Evolutionary conservation across 2,113 vertebrate species (phyloP).

Genomic region (Excalfactoria chinensis): DNA sequence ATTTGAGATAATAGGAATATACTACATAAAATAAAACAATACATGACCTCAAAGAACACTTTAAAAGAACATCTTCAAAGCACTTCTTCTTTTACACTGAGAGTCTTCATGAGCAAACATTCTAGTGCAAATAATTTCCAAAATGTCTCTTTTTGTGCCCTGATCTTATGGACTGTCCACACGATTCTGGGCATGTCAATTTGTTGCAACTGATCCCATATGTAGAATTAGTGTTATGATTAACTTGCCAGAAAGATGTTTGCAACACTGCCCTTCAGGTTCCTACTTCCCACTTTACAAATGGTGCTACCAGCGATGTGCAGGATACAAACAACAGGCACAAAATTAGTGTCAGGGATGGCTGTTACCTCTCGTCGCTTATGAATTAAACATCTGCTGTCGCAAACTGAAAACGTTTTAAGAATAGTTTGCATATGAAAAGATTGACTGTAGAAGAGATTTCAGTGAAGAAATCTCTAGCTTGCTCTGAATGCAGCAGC

Average conservation of each 20-base stretch:
- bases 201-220: neutral
- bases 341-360: neutral
- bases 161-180: neutral
- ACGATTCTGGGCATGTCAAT: neutral
- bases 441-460: neutral
- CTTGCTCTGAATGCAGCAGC: neutral
- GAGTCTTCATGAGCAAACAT: neutral
- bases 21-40: neutral
- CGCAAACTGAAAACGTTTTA: neutral
- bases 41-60: neutral
- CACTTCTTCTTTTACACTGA: neutral
- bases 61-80: neutral
- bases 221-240: neutral
- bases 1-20: neutral
- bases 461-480: neutral
- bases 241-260: slow-evolving; percentile 7
- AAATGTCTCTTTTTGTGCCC: neutral
- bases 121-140: neutral
- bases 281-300: slow-evolving; percentile 1
- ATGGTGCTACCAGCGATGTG: neutral
- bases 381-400: slow-evolving; percentile 52
- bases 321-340: slow-evolving; percentile 12
- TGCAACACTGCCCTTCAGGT: neutral
- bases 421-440: slow-evolving; percentile 49
- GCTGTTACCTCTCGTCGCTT: slow-evolving; percentile 26